phyloP scores from a whole-genome alignment of 2,888 invertebrate species.

The Thyatira batis region DNA sequence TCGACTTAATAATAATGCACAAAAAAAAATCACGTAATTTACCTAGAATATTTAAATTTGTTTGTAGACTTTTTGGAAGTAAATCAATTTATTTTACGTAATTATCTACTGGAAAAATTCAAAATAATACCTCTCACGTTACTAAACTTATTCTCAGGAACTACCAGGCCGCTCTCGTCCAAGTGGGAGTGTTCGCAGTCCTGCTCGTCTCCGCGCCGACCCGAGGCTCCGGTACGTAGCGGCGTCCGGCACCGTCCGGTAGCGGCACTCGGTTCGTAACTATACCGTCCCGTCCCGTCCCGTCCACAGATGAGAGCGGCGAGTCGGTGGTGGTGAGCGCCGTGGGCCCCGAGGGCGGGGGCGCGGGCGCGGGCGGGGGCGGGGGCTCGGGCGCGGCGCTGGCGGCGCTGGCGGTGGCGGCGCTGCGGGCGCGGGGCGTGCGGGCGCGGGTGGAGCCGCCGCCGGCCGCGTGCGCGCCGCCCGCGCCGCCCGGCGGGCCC shows the following conservation, averaged over 20 bases:
- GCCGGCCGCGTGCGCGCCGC: constrained; percentile 21
- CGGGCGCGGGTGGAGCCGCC: constrained; percentile 27
- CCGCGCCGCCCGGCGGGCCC: constrained; percentile 18
- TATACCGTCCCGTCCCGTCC: no score
- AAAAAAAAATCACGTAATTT: no score
- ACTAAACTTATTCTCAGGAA: background rate
- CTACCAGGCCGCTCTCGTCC: background rate
- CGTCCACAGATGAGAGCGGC: constrained; percentile 1
- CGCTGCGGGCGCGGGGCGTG: constrained; percentile 15
- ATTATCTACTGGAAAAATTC: no score
- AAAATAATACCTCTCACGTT: background rate
- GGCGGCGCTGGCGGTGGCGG: constrained; percentile 31
- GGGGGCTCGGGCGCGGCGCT: constrained; percentile 30
- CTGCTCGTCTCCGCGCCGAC: background rate
- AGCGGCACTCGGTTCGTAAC: no score
- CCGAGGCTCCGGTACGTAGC: constrained; percentile 4
- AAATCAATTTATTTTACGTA: no score
- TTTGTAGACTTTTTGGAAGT: no score
- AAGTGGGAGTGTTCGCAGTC: background rate
- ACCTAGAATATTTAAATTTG: no score
- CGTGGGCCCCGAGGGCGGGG: constrained; percentile 9
- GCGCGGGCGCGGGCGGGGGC: constrained; percentile 27
- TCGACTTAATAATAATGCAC: no score
- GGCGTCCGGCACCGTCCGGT: constrained; percentile 10
- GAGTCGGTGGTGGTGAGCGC: constrained; percentile 14